phyloP scores from a whole-genome alignment of 2,797 vertebrate genomes.

The Ammospiza maritima region DNA sequence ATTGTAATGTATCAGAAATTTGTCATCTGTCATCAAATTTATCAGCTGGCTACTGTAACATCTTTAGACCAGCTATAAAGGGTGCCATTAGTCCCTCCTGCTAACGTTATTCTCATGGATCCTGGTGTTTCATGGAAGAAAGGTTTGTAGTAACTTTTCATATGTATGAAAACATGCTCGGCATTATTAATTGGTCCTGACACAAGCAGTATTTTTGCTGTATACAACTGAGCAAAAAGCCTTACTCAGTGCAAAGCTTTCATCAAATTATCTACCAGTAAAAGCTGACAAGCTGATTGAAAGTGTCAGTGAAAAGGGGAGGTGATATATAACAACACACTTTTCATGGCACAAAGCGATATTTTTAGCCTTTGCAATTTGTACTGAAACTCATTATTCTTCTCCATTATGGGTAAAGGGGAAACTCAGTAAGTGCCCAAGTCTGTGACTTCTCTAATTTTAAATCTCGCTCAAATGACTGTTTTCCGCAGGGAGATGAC shows the following conservation, averaged over 20 bases:
- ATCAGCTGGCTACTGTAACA: neutral
- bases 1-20: neutral
- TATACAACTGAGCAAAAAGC: conserved; percentile 25
- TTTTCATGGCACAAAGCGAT: conserved; percentile 73
- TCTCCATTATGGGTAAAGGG: conserved; percentile 43
- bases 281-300: conserved; percentile 83
- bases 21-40: neutral
- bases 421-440: conserved; percentile 30
- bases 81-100: neutral
- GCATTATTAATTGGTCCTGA: conserved; percentile 36
- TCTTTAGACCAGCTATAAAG: neutral
- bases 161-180: neutral
- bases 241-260: conserved; percentile 49
- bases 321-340: conserved; percentile 75
- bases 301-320: conserved; percentile 73
- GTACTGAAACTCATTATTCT: conserved; percentile 60
- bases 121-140: neutral
- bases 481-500: conserved; percentile 26
- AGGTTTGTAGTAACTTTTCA: neutral
- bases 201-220: conserved; percentile 29
- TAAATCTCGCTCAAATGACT: conserved; percentile 50
- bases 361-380: conserved; percentile 73
- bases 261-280: conserved; percentile 75
- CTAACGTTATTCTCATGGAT: neutral
- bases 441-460: conserved; percentile 64